Conservation (phyloP, 1,140 invertebrate genomes). For the Linepithema humile region DNA sequence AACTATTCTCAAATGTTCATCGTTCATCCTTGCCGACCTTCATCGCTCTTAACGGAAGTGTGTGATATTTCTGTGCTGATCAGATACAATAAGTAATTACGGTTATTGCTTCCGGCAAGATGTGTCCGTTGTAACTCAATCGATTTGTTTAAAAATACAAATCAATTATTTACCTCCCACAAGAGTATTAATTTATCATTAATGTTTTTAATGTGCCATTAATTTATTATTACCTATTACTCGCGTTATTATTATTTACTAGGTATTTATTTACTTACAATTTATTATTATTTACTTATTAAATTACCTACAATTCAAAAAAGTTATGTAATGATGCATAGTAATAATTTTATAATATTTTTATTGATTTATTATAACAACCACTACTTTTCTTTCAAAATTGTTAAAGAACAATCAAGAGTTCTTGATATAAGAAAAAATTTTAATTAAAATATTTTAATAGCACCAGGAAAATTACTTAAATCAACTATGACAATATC, state of each 20-base stretch:
- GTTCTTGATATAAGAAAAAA: conserved; percentile 17
- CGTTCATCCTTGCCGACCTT: conserved; percentile 42
- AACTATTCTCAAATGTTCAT: conserved; percentile 65
- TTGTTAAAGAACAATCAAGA: background rate
- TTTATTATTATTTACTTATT: background rate
- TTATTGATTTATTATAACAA: background rate
- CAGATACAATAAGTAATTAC: conserved; percentile 17
- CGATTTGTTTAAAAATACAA: conserved; percentile 6
- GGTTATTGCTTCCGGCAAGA: background rate
- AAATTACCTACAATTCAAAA: background rate
- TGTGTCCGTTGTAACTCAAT: background rate
- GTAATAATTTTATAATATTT: too few species aligned
- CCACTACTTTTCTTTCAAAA: background rate
- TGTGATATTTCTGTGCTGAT: conserved; percentile 17
- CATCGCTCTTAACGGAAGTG: conserved; percentile 38
- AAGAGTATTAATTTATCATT: background rate
- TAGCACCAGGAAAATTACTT: too few species aligned
- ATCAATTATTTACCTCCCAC: background rate
- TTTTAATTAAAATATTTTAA: background rate
- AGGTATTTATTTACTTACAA: background rate
- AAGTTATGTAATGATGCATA: background rate
- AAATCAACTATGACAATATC: too few species aligned
- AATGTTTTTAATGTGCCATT: background rate
- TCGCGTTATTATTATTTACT: background rate
- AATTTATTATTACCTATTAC: background rate